Conservation (phyloP, 2,113 vertebrate species). For the Gila orcuttii region DNA sequence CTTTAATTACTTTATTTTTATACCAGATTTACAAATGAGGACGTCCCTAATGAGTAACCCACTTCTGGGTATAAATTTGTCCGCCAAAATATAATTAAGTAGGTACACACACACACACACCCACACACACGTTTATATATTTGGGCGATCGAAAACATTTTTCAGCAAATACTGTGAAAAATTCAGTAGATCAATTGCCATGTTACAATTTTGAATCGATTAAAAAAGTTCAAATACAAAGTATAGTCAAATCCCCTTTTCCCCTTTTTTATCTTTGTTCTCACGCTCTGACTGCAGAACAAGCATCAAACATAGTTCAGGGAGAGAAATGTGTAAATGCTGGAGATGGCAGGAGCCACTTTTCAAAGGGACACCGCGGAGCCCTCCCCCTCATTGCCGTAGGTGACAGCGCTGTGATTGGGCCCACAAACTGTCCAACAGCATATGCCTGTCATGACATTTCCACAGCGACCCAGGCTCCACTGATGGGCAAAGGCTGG, state of each 20-base stretch:
- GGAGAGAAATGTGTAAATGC: conserved; percentile 47
- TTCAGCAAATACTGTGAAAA: background rate
- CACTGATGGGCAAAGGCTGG: conserved; percentile 65
- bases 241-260: background rate
- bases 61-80: no score
- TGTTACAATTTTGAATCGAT: background rate
- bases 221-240: background rate
- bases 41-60: no score
- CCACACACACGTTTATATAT: no score
- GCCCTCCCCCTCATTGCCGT: conserved; percentile 44
- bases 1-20: no score
- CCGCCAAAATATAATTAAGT: no score
- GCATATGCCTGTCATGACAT: conserved; percentile 62
- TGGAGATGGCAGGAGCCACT: conserved; percentile 42
- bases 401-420: conserved; percentile 55
- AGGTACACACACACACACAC: no score
- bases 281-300: conserved; percentile 23
- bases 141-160: no score
- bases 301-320: conserved; percentile 1
- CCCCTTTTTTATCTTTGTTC: background rate
- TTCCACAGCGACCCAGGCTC: conserved; percentile 74
- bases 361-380: conserved; percentile 39
- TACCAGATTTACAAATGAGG: no score
- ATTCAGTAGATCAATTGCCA: background rate
- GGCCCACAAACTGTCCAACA: conserved; percentile 52